Conservation (phyloP, 2,888 invertebrate species). For the Hydriomena furcata region DNA sequence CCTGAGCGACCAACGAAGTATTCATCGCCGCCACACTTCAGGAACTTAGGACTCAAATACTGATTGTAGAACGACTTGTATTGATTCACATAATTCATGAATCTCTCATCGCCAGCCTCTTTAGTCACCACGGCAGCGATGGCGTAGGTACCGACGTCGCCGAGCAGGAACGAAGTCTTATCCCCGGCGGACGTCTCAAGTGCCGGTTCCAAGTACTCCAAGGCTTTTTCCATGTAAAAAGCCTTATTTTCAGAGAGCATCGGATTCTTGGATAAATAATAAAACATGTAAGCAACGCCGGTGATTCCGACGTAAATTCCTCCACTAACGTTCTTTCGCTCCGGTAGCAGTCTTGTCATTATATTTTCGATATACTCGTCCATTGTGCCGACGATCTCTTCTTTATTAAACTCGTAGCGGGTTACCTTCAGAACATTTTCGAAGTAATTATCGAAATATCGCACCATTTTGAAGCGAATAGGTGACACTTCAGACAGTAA, state of each 20-base stretch:
- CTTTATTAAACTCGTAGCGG: conserved; percentile 44
- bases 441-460: conserved; percentile 68
- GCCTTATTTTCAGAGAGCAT: conserved; percentile 66
- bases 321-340: conserved; percentile 74
- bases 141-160: conserved; percentile 90
- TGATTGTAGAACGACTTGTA: conserved; percentile 65
- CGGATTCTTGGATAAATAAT: conserved; percentile 85
- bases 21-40: conserved; percentile 90
- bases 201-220: conserved; percentile 85
- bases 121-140: conserved; percentile 86
- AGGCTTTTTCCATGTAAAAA: conserved; percentile 82
- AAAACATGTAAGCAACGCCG: conserved; percentile 90
- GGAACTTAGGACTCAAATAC: conserved; percentile 74
- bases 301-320: conserved; percentile 88
- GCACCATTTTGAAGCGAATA: conserved; percentile 61
- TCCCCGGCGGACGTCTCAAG: conserved; percentile 83
- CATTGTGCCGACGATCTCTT: conserved; percentile 52
- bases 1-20: conserved; percentile 94
- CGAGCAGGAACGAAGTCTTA: conserved; percentile 89
- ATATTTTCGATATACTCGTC: conserved; percentile 61
- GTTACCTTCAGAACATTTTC: conserved; percentile 55
- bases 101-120: conserved; percentile 71
- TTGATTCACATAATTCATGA: conserved; percentile 54
- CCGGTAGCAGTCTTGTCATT: conserved; percentile 59
- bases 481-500: conserved; percentile 40